Percentiles rank a stretch among this genome's conserved stretches.
Evolutionary conservation across 2,797 vertebrate genomes (phyloP).

Genomic region (Sebastes hopkinsi): DNA sequence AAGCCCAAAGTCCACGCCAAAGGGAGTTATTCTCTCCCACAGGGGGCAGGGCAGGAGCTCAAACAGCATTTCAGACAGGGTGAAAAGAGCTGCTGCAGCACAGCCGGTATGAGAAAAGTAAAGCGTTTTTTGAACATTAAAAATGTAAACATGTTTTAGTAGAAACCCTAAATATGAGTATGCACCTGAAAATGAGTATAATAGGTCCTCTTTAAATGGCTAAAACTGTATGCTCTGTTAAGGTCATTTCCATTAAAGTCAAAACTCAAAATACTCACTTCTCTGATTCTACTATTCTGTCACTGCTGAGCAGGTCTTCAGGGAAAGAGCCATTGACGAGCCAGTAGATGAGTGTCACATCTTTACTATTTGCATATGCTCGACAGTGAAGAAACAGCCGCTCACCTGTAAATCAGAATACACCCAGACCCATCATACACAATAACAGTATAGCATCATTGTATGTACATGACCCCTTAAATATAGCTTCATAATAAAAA

Average conservation of each 20-base stretch:
- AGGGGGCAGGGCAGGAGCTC: too few species aligned
- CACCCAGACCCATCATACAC: not conserved
- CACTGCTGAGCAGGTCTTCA: slow-evolving; percentile 60
- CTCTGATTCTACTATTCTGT: slow-evolving; percentile 65
- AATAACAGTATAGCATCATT: not conserved
- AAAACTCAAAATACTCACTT: slow-evolving; percentile 70
- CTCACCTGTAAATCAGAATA: slow-evolving; percentile 55
- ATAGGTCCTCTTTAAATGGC: not conserved
- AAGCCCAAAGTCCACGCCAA: too few species aligned
- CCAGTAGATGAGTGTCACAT: slow-evolving; percentile 83
- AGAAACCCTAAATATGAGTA: too few species aligned
- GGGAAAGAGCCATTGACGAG: slow-evolving; percentile 84
- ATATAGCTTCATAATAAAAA: not conserved
- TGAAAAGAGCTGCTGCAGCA: too few species aligned
- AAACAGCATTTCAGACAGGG: too few species aligned
- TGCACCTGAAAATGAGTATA: too few species aligned
- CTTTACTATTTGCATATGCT: slow-evolving; percentile 43
- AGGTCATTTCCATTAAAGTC: not conserved
- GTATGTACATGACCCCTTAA: not conserved
- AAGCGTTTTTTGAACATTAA: too few species aligned
- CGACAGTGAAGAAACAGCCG: slow-evolving; percentile 64
- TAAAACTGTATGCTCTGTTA: not conserved
- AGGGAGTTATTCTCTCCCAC: too few species aligned
- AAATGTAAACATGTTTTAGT: too few species aligned
- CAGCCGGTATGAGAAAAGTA: too few species aligned